These are phyloP conservation scores for Adoxophyes honmai DNA, from an alignment of 1,140 invertebrate genomes.

Conservation along the genomic window DNA sequence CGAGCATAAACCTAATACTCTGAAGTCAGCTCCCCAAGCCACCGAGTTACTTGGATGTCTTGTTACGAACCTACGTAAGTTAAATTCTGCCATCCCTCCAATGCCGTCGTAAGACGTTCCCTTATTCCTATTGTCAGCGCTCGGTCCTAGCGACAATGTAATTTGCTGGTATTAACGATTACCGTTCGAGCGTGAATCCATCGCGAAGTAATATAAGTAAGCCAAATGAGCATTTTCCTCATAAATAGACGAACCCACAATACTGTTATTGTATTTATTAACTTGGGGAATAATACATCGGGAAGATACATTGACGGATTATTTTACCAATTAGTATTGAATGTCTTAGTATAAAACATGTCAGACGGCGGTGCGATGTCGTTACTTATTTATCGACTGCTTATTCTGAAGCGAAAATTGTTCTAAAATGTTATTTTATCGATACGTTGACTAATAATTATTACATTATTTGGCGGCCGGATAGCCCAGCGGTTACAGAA, in stretches of 20 bases:
- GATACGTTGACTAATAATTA: too few species aligned
- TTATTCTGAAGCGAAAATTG: constrained; percentile 24
- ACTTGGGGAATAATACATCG: neutral
- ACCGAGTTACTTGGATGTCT: too few species aligned
- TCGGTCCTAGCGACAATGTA: neutral
- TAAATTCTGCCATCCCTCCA: too few species aligned
- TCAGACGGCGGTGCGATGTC: too few species aligned
- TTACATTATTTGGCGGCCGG: too few species aligned
- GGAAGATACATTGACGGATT: constrained; percentile 6
- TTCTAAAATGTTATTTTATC: constrained; percentile 50
- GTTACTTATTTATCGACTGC: too few species aligned
- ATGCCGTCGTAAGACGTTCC: too few species aligned
- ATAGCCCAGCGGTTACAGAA: too few species aligned
- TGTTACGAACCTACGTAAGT: too few species aligned
- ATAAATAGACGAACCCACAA: constrained; percentile 5
- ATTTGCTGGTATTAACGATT: constrained; percentile 15
- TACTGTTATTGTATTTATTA: constrained; percentile 3
- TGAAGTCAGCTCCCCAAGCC: too few species aligned
- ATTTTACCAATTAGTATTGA: constrained; percentile 11
- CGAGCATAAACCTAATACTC: too few species aligned
- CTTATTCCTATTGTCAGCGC: too few species aligned
- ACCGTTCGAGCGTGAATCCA: constrained; percentile 1
- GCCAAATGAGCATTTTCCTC: constrained; percentile 8
- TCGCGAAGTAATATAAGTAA: constrained; percentile 15
- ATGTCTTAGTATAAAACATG: neutral